phyloP scores from a whole-genome alignment of 2,797 vertebrate species.

The Eleutherodactylus coqui region DNA sequence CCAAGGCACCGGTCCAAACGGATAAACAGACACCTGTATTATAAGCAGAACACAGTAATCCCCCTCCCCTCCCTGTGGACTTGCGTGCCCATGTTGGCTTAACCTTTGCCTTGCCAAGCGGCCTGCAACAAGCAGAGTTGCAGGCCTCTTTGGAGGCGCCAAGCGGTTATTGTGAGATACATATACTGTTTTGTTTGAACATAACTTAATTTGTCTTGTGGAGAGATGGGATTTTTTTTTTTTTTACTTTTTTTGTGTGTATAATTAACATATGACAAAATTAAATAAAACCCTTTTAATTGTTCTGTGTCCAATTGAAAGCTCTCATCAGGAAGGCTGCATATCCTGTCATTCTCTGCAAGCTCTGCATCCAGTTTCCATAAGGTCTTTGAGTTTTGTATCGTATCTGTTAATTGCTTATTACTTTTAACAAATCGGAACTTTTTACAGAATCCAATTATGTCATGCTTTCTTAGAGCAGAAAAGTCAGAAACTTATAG shows the following conservation, averaged over 20 bases:
- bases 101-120: conserved; percentile 38
- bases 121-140: conserved; percentile 38
- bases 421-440: conserved; percentile 92
- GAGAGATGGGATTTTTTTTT: conserved; percentile 67
- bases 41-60: conserved; percentile 48
- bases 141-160: conserved; percentile 23
- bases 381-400: conserved; percentile 80
- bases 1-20: conserved; percentile 72
- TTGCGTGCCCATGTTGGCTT: conserved; percentile 39
- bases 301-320: conserved; percentile 76
- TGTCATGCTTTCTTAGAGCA: conserved; percentile 83
- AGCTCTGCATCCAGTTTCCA: conserved; percentile 75
- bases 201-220: conserved; percentile 74
- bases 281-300: conserved; percentile 64
- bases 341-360: conserved; percentile 75
- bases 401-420: conserved; percentile 80
- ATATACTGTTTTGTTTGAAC: conserved; percentile 65
- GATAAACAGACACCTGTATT: conserved; percentile 46
- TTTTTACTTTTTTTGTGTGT: conserved; percentile 67
- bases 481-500: conserved; percentile 77
- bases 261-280: conserved; percentile 71
- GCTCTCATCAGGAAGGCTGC: conserved; percentile 78
- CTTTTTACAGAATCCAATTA: conserved; percentile 91
- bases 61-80: conserved; percentile 34
- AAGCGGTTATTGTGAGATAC: conserved; percentile 42